A percentile compares a stretch with the other conserved stretches of the same genome.
Conservation (phyloP, 2,797 vertebrate genomes). For the Hipposideros larvatus region DNA sequence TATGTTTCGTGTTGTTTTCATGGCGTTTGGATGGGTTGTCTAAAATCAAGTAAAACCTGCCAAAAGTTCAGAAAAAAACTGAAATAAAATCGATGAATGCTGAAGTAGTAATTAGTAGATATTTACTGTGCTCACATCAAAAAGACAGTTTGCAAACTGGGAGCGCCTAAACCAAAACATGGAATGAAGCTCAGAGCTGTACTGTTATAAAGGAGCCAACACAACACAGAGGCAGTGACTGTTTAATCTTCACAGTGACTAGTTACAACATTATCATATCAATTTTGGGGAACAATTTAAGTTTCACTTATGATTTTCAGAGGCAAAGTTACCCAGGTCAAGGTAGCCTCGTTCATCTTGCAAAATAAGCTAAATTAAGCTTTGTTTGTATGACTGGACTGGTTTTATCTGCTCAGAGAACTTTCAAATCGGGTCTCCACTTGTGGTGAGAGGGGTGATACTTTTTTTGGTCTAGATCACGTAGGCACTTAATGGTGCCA, state of each 20-base stretch:
- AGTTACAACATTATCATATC: background rate
- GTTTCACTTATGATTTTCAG: background rate
- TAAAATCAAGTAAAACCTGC: background rate
- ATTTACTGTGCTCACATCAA: background rate
- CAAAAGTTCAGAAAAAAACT: background rate
- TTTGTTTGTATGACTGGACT: background rate
- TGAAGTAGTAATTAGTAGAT: background rate
- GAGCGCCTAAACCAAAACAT: too few relatives aligned
- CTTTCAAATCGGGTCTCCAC: background rate
- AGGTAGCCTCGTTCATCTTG: background rate
- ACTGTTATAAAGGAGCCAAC: background rate
- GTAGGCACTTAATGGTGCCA: background rate
- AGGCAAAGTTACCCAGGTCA: background rate
- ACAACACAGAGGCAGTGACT: accelerated
- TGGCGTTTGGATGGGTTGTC: background rate
- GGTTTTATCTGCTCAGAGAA: background rate
- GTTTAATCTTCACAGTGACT: too few relatives aligned
- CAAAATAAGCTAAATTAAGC: background rate
- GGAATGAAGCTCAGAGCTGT: background rate
- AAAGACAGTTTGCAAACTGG: background rate
- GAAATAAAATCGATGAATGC: background rate
- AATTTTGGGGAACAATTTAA: background rate
- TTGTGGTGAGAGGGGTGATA: background rate
- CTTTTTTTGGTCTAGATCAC: background rate
- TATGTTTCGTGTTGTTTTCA: background rate